Conservation (phyloP, 2,113 vertebrate species). For the Thalassoma bifasciatum region DNA sequence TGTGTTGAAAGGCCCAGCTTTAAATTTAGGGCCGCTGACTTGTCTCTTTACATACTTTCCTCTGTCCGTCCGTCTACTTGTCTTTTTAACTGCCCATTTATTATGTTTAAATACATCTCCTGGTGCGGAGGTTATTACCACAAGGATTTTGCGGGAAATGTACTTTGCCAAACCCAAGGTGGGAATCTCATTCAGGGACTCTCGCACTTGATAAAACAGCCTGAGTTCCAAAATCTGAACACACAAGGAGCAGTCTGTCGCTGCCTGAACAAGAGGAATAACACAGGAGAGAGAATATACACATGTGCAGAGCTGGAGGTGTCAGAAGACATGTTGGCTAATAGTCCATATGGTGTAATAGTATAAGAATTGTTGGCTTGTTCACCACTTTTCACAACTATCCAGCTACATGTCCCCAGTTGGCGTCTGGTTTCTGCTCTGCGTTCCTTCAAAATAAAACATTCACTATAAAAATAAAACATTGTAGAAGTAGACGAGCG, state of each 20-base stretch:
- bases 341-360: constrained; percentile 29
- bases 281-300: constrained; percentile 53
- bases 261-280: constrained; percentile 49
- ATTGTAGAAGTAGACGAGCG: background rate
- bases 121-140: constrained; percentile 45
- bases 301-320: constrained; percentile 47
- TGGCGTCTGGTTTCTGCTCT: constrained; percentile 33
- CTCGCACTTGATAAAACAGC: constrained; percentile 61
- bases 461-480: constrained; percentile 25
- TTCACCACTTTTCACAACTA: constrained; percentile 46
- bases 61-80: background rate
- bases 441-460: constrained; percentile 14
- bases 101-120: constrained; percentile 38
- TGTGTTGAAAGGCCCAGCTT: background rate
- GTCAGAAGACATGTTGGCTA: constrained; percentile 51
- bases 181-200: constrained; percentile 43
- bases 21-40: background rate
- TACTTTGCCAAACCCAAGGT: constrained; percentile 47
- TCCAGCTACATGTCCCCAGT: constrained; percentile 41
- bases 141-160: constrained; percentile 32
- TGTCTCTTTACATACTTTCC: constrained; percentile 23
- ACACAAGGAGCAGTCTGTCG: constrained; percentile 10
- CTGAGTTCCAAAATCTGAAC: constrained; percentile 58
- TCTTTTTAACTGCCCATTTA: constrained; percentile 41
- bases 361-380: constrained; percentile 47